Base-by-base conservation (phyloP, 2,797 vertebrate species). In the Sphenopsis melanotis region DNA sequence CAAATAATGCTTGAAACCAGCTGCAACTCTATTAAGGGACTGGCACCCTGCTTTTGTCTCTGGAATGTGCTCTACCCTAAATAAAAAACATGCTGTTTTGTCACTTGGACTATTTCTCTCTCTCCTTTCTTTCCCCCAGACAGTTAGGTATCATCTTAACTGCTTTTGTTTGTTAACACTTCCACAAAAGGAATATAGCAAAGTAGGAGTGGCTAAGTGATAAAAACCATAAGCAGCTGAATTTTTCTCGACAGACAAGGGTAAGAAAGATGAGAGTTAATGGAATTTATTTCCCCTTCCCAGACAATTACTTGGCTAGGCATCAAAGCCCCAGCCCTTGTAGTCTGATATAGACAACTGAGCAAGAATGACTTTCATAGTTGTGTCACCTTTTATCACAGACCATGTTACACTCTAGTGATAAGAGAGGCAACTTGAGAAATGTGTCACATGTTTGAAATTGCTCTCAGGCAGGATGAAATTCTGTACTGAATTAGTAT, bases 331-430 rank as follows among this genome's bases (percentile, higher is more conserved):
- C 52, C 42, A 39, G 9, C n/a, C 77, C 65, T 90, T 84, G 81
- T 49, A 72, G 86, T 91, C 87, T 77, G 94, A 90, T 80, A 97
- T 1, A 95, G 75, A 81, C 49, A 89, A 93, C 36, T 21, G 64
- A 83, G 68, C 70, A 68, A 81, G 95, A 95, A 94, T 83, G 70
- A 90, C 89, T 93, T 94, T 97, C 97, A 97, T 97, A 95, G 63
- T 11, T 76, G 14, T 96, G 94, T 95, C 96, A 82, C 91, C 52
- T 86, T 83, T 88, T 94, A 78, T 97, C 93, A 88, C 18, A 94
- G 90, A 60, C 69, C n/a, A 59, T 47, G 34, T 82, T 91, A 72
- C 72, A 49, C 83, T 50, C 10, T 12, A 26, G 50, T 66, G 98
- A 98, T 98, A 98, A 97, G 71, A 78, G 63, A 95, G 56, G 42